Evolutionary conservation across 1,140 invertebrate genomes (phyloP).

Genomic region (Zaprionus africanus): DNA sequence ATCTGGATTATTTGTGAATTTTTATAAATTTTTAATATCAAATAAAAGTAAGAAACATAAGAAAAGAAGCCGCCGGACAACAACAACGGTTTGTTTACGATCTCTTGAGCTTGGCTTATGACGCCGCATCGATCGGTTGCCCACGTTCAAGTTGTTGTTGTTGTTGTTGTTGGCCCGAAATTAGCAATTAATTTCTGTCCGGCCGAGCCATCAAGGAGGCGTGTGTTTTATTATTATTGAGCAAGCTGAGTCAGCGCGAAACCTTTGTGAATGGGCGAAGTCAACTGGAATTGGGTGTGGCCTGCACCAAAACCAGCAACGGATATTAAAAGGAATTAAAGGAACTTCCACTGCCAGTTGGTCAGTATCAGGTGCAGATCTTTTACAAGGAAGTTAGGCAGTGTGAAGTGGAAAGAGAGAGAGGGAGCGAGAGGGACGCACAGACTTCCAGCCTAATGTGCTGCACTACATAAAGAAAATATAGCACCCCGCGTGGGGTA

Average conservation of each 20-base stretch:
- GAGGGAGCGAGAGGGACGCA: not conserved
- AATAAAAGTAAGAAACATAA: constrained; percentile 44
- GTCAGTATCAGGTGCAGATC: constrained; percentile 43
- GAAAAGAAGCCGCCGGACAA: constrained; percentile 27
- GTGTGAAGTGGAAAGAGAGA: not conserved
- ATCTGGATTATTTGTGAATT: constrained; percentile 49
- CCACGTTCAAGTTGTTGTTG: constrained; percentile 25
- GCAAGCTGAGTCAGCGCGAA: constrained; percentile 31
- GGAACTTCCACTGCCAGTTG: constrained; percentile 4
- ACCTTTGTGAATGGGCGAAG: constrained; percentile 25
- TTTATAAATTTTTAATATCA: constrained; percentile 59
- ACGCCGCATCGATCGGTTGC: constrained; percentile 55
- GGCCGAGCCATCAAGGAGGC: constrained; percentile 30
- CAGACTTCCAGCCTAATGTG: not conserved
- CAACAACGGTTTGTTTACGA: constrained; percentile 59
- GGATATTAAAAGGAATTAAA: constrained; percentile 41
- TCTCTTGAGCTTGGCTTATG: constrained; percentile 76
- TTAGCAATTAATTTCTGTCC: constrained; percentile 70
- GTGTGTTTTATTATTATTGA: constrained; percentile 49
- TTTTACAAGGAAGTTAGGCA: not conserved
- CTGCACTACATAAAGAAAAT: constrained; percentile 16
- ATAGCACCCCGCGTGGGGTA: constrained; percentile 40
- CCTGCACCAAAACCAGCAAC: constrained; percentile 7
- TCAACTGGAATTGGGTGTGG: constrained; percentile 28
- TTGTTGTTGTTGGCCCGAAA: constrained; percentile 48